Base-by-base conservation (phyloP, 2,797 vertebrate genomes). In the Mormyrops boulengeri region DNA sequence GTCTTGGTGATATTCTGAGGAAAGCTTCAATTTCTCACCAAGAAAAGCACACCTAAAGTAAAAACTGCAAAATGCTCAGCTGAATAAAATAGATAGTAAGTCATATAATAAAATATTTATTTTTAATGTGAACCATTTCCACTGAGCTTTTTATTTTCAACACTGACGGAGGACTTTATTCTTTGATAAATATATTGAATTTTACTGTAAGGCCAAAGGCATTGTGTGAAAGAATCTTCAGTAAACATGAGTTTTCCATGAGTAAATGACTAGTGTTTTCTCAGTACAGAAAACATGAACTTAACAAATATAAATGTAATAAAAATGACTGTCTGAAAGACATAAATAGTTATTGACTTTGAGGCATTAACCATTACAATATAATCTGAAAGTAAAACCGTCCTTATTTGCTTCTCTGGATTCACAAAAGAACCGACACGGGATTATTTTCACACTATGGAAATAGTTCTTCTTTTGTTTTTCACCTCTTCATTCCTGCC, bases 181-280 rank as follows among this genome's bases (percentile, higher is more conserved):
- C 26, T 85, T 85, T 85, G 84, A 85, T 85, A 85, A 85, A 85
- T 50, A 85, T 47, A 53, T 52, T 30, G 44, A 85, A 50, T 50
- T 50, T 85, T 26, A 53, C 7, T 26, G 49, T 85, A 85, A 85
- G 4, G 49, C 44, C n/a, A 52, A 50, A 26, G 73, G 14, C 34
- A 77, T 77, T 77, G 6, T 41, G 4, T 19, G 38, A 41, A 44
- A 77, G 73, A 77, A 77, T 77, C 73, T 44, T 77, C 69, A 77
- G 69, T 77, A 44, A 19, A 41, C 38, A 17, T 77, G 11, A 41
- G 17, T 44, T 41, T 77, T 77, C 14, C 34, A 77, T 19, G 38
- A 41, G 73, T 77, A 77, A 77, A 77, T 41, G 73, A 77, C 41
- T 44, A 41, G 38, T 41, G 69, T 44, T 41, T 77, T 12, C 34